These are phyloP conservation scores for Forficula auricularia DNA, from an alignment of 1,140 invertebrate genomes.

Conservation along the genomic window DNA sequence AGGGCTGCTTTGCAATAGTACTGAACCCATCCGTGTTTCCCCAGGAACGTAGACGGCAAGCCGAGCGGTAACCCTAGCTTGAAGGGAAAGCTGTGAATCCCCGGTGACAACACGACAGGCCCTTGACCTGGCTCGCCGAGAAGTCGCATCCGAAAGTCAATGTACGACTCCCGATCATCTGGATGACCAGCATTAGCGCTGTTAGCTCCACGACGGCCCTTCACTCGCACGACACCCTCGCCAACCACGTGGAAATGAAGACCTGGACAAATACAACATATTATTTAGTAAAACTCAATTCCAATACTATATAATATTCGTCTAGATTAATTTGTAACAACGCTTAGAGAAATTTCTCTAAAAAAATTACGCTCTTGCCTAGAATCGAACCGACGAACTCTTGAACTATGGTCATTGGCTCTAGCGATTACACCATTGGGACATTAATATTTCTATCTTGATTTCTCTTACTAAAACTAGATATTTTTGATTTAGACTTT, in stretches of 20 bases:
- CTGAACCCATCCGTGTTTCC: slow-evolving; percentile 89
- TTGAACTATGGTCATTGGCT: no score
- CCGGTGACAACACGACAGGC: slow-evolving; percentile 70
- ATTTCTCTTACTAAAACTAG: no score
- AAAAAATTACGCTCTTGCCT: no score
- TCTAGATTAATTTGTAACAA: no score
- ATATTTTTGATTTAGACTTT: no score
- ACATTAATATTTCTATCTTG: no score
- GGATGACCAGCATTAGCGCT: slow-evolving; percentile 23
- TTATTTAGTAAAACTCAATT: no score
- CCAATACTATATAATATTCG: no score
- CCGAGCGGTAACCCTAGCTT: slow-evolving; percentile 78
- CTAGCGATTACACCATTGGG: no score
- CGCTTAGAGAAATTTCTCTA: no score
- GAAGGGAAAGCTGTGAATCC: slow-evolving; percentile 89
- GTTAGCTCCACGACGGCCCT: slow-evolving; percentile 57
- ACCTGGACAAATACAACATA: slow-evolving; percentile 26
- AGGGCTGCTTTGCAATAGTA: slow-evolving; percentile 86
- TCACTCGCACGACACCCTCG: slow-evolving; percentile 71
- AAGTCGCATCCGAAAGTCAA: slow-evolving; percentile 83
- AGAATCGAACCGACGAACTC: no score
- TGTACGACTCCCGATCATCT: slow-evolving; percentile 77
- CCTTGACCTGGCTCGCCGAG: slow-evolving; percentile 75
- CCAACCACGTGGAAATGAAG: slow-evolving; percentile 87
- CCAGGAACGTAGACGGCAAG: slow-evolving; percentile 80